Base-by-base conservation (phyloP, 2,113 vertebrate genomes). In the Phylloscopus trochilus region DNA sequence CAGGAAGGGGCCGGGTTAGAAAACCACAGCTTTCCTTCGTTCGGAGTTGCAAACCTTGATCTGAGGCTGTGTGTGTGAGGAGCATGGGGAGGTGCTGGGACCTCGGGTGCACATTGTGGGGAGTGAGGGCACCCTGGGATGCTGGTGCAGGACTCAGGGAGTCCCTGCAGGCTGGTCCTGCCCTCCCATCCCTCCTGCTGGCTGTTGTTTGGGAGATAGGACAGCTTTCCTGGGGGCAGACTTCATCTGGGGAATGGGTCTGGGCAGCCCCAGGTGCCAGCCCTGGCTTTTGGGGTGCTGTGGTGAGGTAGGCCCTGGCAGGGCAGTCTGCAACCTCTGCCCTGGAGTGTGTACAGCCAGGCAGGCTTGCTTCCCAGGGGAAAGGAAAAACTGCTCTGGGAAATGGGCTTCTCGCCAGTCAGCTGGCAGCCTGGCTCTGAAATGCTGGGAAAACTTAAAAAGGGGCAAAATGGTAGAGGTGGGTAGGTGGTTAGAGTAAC, bases 41-140 rank as follows among this genome's bases (percentile, higher is more conserved):
- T 56, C 28, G 9, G 31, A 17, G n/a, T 49, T 8, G 28, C 41
- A 76, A 37, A 60, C 7, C 7, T 76, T 33, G 21, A 27, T 11
- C 3, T 22, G 63, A 64, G 16, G 19, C 14, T 4, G 0, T 0
- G 0, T 46, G 46, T 31, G 8, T 0, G 9, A 80, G 51, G 39
- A 41, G 55, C 10, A 0, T 3, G 22, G 26, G 19, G 17, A 2
- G 11, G 6, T 26, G 13, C 49, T 74, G 56, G 51, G 14, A 66
- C 22, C 23, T 39, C 0, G 0, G 21, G 26, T 44, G 9, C 19
- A 62, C 41, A 2, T 0, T 23, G n/a, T 8, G 39, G 74, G 41
- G 51, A 6, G 7, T 22, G n/a, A 41, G 70, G 39, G 6, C 28
- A 37, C 46, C 47, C 24, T 0, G 0, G 7, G 58, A 4, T 76